Evolutionary conservation across 1,140 invertebrate species (phyloP), one percentile per base, ranked within the genome.

Genomic region (Globodera rostochiensis): DNA sequence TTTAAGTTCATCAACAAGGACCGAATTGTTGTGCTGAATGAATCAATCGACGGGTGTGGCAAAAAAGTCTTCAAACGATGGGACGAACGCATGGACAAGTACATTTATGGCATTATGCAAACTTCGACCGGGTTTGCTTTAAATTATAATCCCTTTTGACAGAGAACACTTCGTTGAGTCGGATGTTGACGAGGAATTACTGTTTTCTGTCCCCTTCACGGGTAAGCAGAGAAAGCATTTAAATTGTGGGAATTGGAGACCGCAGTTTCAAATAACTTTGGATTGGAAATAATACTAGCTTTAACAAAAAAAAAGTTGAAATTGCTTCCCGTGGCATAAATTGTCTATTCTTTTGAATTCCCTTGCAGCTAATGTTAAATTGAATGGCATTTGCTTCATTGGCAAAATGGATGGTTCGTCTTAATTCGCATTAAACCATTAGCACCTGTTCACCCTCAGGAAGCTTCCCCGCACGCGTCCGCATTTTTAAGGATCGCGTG

Each of bases 141-240:
- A 4, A 45, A 57, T 13, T 57, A 13, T 9, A 6, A 64, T 5
- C 6, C 74, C n/a, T 76, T 77, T 85, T 79, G 90, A 89, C 49
- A 87, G 86, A 57, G 79, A 53, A 57, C 90, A 97, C 94, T 95
- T 91, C 93, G 96, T 98, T 0, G 94, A 97, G 91, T 97, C 95
- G 92, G 96, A 97, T 92, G 93, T 93, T 13, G 96, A 98, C 92
- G 94, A 95, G 91, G 96, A 98, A 91, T 91, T 98, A 6, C 90
- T 98, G 1, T 96, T 98, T 88, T 97, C 97, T 90, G 95, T 98
- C 87, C 96, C 96, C 93, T 97, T 98, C 89, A 95, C 95, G 69
- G 96, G 95, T 36, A 19, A 8, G 25, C n/a, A 71, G 25, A 2
- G 69, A 71, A 2, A 71, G 2, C 1, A 15, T 66, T 25, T 76